Conservation (phyloP, 2,888 invertebrate species). For the Perithous albicinctus region DNA sequence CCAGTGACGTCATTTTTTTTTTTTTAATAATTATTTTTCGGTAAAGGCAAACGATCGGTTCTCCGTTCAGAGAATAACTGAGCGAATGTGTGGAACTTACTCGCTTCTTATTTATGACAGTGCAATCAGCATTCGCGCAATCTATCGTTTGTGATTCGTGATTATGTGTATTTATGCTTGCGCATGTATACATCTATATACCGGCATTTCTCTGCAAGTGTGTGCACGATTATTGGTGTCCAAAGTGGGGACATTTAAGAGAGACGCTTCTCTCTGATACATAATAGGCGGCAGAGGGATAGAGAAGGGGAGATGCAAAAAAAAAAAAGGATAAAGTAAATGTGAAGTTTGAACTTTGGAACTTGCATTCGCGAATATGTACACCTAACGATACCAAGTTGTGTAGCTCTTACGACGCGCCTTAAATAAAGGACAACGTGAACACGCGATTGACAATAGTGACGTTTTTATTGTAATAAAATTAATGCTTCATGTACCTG, state of each 20-base stretch:
- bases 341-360: slow-evolving; percentile 54
- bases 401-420: neutral
- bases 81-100: neutral
- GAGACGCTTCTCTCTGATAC: neutral
- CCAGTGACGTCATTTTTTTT: slow-evolving; percentile 38
- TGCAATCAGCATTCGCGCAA: slow-evolving; percentile 23
- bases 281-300: neutral
- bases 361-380: neutral
- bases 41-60: neutral
- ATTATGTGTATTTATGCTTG: too few species aligned
- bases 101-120: slow-evolving; percentile 25
- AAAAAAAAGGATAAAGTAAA: slow-evolving; percentile 43
- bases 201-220: neutral
- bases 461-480: neutral
- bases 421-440: neutral
- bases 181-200: neutral
- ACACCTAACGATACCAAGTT: neutral
- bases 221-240: neutral
- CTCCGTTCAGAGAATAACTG: slow-evolving; percentile 13
- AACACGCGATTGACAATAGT: neutral
- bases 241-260: slow-evolving; percentile 5
- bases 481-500: neutral
- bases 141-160: slow-evolving; percentile 7
- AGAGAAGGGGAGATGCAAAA: slow-evolving; percentile 7
- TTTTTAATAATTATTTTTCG: neutral